Base-by-base conservation (phyloP, 2,888 invertebrate genomes). In the Aporophyla lueneburgensis region DNA sequence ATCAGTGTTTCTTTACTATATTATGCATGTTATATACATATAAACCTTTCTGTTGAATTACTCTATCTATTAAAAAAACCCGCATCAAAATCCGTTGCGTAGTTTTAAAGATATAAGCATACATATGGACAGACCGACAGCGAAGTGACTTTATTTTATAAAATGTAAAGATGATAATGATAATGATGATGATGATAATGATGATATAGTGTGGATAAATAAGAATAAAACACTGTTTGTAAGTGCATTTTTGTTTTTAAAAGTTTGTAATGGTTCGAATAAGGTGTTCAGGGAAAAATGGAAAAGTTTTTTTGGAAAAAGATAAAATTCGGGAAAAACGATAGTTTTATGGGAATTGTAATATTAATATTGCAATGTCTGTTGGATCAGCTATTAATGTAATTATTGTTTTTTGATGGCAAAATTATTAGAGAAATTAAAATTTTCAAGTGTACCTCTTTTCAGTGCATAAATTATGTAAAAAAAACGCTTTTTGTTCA, bases 401-500 rank as follows among this genome's bases (percentile, higher is more conserved):
- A 27, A 58, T 27, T 27, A 59, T 27, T 33, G 19, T 24, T 24
- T 10, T 19, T 46, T 65, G 19, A 19, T 14, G 21, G 5, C 1
- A 27, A 66, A 21, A 21, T 16, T 21, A 51, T 51, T 21, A 9
- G 1, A 3, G 6, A 10, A 10, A 33, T 16, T n/a, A 10, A 33
- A 33, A 5, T 51, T 65, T 65, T 46, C 19, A 19, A 19, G 43
- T 24, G 2, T 24, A 19, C 4, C 6, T n/a, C n/a, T 24, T n/a
- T 62, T 14, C 19, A 24, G 7, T 0, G 46, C 21, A 21, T 1
- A n/a, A 14, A 16, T 6, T n/a, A 51, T 21, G 7, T 49, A 24
- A 65, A 46, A 63, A 2, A 9, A 66, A 27, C 21, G 14, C 14
- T 66, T 66, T 24, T 24, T 40, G 24, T 69, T 56, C 54, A 76